These are phyloP conservation scores for Cirrhinus mrigala DNA, from an alignment of 2,797 vertebrate genomes.

Conservation along the genomic window DNA sequence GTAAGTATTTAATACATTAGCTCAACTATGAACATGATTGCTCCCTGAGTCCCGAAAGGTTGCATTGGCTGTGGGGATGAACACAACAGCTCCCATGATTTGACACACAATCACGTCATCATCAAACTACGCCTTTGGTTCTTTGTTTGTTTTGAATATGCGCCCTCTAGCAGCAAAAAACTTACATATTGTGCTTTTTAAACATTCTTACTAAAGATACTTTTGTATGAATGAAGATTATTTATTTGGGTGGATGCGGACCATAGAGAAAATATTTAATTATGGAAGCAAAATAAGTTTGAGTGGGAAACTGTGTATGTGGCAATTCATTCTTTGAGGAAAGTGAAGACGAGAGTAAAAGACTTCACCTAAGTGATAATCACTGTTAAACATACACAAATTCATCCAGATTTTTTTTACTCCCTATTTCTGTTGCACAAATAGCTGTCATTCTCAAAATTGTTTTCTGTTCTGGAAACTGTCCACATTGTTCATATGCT, in stretches of 20 bases:
- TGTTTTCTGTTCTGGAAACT: neutral
- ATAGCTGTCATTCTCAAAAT: neutral
- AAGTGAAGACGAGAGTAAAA: neutral
- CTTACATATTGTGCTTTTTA: too few relatives aligned
- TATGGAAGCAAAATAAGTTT: slow-evolving; percentile 13
- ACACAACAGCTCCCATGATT: too few relatives aligned
- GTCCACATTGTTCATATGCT: neutral
- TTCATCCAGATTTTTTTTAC: neutral
- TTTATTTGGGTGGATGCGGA: slow-evolving; percentile 13
- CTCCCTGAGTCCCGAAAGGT: too few relatives aligned
- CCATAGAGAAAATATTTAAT: slow-evolving; percentile 3
- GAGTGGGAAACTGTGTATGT: neutral
- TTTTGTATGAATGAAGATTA: neutral
- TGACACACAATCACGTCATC: too few relatives aligned
- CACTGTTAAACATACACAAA: neutral
- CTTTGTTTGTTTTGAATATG: too few relatives aligned
- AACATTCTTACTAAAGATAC: neutral
- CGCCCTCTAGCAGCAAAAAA: too few relatives aligned
- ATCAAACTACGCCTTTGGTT: too few relatives aligned
- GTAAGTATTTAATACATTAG: too few relatives aligned
- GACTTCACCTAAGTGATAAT: neutral
- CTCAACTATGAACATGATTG: too few relatives aligned
- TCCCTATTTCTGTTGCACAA: neutral
- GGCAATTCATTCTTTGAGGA: neutral
- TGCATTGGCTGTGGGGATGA: too few relatives aligned